Conservation (phyloP, 2,888 invertebrate species). For the Atherix ibis region DNA sequence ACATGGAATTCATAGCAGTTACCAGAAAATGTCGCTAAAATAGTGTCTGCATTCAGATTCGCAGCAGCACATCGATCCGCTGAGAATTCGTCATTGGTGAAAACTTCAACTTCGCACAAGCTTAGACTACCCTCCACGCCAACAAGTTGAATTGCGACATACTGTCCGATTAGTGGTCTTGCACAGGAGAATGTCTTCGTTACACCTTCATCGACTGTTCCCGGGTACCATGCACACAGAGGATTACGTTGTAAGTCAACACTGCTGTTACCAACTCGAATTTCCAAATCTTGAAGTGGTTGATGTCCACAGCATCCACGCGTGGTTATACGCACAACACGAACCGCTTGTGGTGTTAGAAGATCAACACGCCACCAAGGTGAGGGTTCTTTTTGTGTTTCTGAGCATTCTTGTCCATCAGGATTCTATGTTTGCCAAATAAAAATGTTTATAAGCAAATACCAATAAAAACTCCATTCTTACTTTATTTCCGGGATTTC, state of each 20-base stretch:
- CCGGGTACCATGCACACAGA: conserved; percentile 86
- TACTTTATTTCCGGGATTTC: conserved; percentile 51
- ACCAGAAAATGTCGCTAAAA: conserved; percentile 66
- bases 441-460: too few relatives aligned
- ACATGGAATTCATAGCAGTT: conserved; percentile 83
- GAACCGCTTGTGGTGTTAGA: conserved; percentile 65
- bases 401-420: conserved; percentile 75
- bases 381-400: conserved; percentile 76
- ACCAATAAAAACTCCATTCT: too few relatives aligned
- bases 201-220: conserved; percentile 81
- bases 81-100: conserved; percentile 81
- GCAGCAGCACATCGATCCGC: conserved; percentile 65
- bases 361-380: conserved; percentile 91
- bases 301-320: conserved; percentile 55
- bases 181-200: conserved; percentile 84
- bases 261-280: conserved; percentile 82
- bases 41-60: conserved; percentile 60
- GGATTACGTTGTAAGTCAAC: conserved; percentile 75
- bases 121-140: conserved; percentile 82
- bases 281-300: conserved; percentile 75
- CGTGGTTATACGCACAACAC: conserved; percentile 74
- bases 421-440: too few relatives aligned
- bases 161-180: conserved; percentile 67
- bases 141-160: conserved; percentile 76
- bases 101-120: conserved; percentile 82